Percentiles rank a stretch among this genome's conserved stretches.
These are phyloP conservation scores for Cryptus viduatorius DNA, from an alignment of 2,888 invertebrate genomes.

Conservation along the genomic window DNA sequence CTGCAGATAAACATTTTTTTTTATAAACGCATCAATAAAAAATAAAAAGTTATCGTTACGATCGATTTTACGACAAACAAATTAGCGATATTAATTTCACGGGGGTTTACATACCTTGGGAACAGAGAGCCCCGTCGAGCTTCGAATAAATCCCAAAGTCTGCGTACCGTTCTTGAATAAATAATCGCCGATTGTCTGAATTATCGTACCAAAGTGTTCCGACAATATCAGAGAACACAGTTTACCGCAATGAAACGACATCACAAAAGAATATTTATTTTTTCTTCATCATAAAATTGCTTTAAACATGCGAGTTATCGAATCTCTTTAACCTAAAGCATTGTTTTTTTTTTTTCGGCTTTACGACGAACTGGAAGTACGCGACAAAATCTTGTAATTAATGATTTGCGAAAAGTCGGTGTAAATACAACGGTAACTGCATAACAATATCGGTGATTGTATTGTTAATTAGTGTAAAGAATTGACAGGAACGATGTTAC, in stretches of 20 bases:
- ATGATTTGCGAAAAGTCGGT: background rate
- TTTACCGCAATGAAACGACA: constrained; percentile 91
- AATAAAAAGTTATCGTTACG: background rate
- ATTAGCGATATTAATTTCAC: background rate
- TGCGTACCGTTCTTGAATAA: constrained; percentile 90
- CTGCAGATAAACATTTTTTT: too few relatives aligned
- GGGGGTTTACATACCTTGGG: constrained; percentile 85
- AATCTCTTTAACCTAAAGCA: background rate
- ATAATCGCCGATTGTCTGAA: constrained; percentile 90
- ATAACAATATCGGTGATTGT: background rate
- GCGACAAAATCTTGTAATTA: background rate
- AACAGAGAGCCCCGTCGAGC: constrained; percentile 87
- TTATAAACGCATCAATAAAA: too few relatives aligned
- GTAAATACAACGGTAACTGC: background rate
- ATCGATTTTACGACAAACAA: background rate
- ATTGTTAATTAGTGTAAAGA: background rate
- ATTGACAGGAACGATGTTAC: constrained; percentile 1
- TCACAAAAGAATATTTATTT: constrained; percentile 80
- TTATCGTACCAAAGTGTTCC: constrained; percentile 93
- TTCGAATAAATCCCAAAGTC: constrained; percentile 88
- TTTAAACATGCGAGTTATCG: background rate
- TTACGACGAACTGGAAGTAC: background rate
- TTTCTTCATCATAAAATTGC: background rate
- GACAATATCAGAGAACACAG: constrained; percentile 90
- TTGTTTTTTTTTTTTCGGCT: background rate